phyloP scores from a whole-genome alignment of 2,888 invertebrate species.

The Reticulitermes lucifugus region DNA sequence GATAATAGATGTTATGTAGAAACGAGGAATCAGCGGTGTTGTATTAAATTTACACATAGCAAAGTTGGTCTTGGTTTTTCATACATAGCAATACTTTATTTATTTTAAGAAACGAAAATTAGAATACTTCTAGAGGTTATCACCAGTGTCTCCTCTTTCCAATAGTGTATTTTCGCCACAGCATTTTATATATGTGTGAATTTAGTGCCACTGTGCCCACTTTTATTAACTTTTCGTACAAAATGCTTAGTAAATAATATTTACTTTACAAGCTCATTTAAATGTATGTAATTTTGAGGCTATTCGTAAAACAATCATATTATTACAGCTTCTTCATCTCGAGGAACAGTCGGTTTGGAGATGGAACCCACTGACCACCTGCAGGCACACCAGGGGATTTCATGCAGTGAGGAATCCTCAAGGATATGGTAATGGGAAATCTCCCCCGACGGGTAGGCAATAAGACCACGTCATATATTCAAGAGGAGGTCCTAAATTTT shows the following conservation, averaged over 20 bases:
- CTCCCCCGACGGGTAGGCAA: slow-evolving; percentile 7
- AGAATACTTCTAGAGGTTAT: too few species aligned
- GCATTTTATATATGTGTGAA: too few species aligned
- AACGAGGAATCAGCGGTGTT: too few species aligned
- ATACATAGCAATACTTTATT: too few species aligned
- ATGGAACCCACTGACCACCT: slow-evolving; percentile 35
- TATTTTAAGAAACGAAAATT: too few species aligned
- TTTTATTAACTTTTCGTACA: too few species aligned
- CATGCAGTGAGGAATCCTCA: slow-evolving; percentile 18
- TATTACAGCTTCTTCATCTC: neutral
- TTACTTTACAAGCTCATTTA: neutral
- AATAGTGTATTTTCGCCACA: too few species aligned
- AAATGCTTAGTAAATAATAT: neutral
- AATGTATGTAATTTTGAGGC: neutral
- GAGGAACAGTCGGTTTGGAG: slow-evolving; percentile 15
- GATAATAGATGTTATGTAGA: too few species aligned
- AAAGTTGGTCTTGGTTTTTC: too few species aligned
- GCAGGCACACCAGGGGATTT: slow-evolving; percentile 31
- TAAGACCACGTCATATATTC: neutral
- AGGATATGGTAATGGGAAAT: slow-evolving; percentile 31
- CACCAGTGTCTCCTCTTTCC: too few species aligned
- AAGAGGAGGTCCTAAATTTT: slow-evolving; percentile 3
- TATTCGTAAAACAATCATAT: neutral
- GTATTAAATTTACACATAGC: too few species aligned
- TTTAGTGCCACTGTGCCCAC: too few species aligned